Conservation (phyloP, 2,888 invertebrate genomes). For the Prosopocoilus inquinatus region DNA sequence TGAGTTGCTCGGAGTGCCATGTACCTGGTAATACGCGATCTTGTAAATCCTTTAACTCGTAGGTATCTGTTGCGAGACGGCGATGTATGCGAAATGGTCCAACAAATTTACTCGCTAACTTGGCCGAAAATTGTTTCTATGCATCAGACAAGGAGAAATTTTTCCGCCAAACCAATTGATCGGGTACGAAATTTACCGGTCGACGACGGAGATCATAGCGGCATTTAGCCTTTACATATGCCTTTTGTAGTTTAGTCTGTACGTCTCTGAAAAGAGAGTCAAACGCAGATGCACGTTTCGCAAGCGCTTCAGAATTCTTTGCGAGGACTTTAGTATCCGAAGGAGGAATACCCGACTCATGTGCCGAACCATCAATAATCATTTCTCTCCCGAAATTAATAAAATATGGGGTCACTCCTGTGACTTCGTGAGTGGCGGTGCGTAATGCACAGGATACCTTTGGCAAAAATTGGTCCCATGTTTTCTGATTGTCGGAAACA, state of each 20-base stretch:
- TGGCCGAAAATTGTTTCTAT: slow-evolving; percentile 22
- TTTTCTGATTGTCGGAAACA: slow-evolving; percentile 14
- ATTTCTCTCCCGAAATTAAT: neutral
- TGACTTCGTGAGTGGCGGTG: slow-evolving; percentile 16
- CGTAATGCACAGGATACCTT: slow-evolving; percentile 11
- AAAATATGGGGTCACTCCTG: slow-evolving; percentile 7
- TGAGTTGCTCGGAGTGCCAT: neutral
- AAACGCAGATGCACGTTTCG: neutral
- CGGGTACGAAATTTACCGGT: slow-evolving; percentile 12
- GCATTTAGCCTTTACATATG: neutral
- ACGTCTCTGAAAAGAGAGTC: neutral
- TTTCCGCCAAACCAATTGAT: slow-evolving; percentile 23
- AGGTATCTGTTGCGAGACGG: neutral
- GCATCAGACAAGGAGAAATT: slow-evolving; percentile 27
- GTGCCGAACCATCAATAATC: neutral
- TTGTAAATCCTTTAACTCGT: neutral
- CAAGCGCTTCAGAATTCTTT: neutral
- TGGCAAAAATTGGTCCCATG: slow-evolving; percentile 16
- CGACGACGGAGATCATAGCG: slow-evolving; percentile 21
- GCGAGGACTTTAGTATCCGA: neutral
- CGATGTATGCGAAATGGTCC: neutral
- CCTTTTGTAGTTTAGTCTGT: neutral
- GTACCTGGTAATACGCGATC: neutral
- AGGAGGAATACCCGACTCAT: too few species aligned
- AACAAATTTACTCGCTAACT: slow-evolving; percentile 26